Evolutionary conservation across 2,888 invertebrate genomes (phyloP).

Genomic region (Phymatocera aterrima): DNA sequence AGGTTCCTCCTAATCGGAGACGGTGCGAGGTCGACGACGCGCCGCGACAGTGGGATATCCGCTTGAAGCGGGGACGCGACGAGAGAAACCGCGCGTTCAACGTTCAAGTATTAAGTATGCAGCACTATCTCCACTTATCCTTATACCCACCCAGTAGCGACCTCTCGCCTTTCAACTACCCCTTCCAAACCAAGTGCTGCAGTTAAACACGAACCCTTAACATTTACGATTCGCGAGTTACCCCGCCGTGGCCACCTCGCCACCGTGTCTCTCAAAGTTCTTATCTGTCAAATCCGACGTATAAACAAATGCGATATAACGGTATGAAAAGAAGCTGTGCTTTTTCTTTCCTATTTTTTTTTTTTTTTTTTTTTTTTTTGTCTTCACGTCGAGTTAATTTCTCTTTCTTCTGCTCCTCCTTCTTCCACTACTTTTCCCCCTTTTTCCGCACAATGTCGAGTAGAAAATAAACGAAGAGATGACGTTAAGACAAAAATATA

Average conservation of each 20-base stretch:
- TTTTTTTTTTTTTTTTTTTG: no score
- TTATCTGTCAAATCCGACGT: background rate
- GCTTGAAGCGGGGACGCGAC: conserved; percentile 3
- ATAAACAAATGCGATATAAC: background rate
- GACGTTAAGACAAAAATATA: no score
- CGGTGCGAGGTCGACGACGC: background rate
- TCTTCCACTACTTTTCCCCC: no score
- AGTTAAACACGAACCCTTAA: conserved; percentile 37
- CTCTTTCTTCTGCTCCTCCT: no score
- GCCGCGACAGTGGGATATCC: background rate
- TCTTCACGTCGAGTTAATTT: no score
- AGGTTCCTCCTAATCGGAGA: background rate
- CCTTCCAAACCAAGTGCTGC: conserved; percentile 26
- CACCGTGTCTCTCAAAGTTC: background rate
- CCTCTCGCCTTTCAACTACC: conserved; percentile 38
- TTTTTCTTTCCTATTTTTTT: no score
- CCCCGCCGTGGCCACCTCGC: background rate
- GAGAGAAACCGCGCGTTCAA: background rate
- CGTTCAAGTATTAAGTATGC: conserved; percentile 34
- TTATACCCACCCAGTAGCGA: background rate
- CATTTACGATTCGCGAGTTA: conserved; percentile 11
- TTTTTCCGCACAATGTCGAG: no score
- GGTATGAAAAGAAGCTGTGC: background rate
- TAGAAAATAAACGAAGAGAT: no score
- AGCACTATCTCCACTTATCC: conserved; percentile 37